Conservation (phyloP, 2,113 vertebrate genomes). For the Agelaius tricolor region DNA sequence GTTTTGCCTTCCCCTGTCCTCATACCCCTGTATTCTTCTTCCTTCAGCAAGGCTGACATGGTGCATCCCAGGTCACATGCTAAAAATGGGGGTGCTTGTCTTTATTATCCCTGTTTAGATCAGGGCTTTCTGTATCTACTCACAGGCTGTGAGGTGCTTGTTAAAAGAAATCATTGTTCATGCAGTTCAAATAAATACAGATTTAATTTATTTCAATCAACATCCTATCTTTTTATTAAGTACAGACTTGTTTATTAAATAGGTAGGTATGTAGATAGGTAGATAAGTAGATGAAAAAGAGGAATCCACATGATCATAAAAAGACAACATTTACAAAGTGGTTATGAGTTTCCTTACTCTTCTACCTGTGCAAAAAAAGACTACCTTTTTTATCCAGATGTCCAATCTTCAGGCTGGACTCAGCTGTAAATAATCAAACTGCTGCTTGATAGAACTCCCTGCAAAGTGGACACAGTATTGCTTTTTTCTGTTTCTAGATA, state of each 20-base stretch:
- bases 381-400: neutral
- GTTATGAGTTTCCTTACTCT: neutral
- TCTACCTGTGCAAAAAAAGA: neutral
- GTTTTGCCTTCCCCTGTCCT: neutral
- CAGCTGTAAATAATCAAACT: neutral
- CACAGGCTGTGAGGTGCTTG: neutral
- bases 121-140: neutral
- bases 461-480: neutral
- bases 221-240: neutral
- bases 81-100: neutral
- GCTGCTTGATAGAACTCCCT: neutral
- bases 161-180: neutral
- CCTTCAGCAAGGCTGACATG: neutral
- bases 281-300: neutral
- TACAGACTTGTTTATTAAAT: neutral
- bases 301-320: neutral
- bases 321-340: neutral
- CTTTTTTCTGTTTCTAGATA: neutral
- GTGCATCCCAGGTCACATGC: neutral
- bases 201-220: neutral
- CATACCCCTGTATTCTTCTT: neutral
- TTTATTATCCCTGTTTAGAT: neutral
- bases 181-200: neutral
- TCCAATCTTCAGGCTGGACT: neutral
- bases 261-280: rapidly evolving